These are phyloP conservation scores for Odocoileus hemionus DNA, from an alignment of 2,113 vertebrate species.

Conservation along the genomic window DNA sequence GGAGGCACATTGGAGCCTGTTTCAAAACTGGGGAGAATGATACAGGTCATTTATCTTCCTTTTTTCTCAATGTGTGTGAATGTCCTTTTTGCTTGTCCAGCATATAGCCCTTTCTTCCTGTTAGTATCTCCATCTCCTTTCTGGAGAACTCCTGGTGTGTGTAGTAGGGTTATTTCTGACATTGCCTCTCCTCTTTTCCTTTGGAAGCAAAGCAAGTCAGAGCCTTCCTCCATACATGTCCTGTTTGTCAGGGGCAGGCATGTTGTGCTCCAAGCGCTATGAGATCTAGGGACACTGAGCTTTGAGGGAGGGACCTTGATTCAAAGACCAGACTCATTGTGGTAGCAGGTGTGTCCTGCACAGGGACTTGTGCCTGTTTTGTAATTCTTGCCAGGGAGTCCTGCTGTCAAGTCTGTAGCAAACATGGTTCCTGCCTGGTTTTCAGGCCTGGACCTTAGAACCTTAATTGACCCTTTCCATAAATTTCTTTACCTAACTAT, in stretches of 20 bases:
- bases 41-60: not conserved
- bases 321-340: not conserved
- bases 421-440: not conserved
- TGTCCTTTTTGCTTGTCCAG: not conserved
- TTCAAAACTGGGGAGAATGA: not conserved
- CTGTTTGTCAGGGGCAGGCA: not conserved
- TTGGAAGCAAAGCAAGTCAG: not conserved
- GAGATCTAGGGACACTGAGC: not conserved
- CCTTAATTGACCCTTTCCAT: not conserved
- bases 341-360: not conserved
- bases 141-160: not conserved
- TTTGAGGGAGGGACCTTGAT: not conserved
- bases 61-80: not conserved
- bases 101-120: not conserved
- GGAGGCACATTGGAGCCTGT: not conserved
- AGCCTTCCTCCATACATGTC: not conserved
- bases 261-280: not conserved
- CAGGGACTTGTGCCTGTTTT: not conserved
- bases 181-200: not conserved
- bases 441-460: not conserved
- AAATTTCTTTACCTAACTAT: not conserved
- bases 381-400: not conserved
- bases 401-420: not conserved
- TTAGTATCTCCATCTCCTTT: not conserved
- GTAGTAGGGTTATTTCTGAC: not conserved